Evolutionary conservation across 2,797 vertebrate species (phyloP).

Genomic region (Orestias chungarensis): DNA sequence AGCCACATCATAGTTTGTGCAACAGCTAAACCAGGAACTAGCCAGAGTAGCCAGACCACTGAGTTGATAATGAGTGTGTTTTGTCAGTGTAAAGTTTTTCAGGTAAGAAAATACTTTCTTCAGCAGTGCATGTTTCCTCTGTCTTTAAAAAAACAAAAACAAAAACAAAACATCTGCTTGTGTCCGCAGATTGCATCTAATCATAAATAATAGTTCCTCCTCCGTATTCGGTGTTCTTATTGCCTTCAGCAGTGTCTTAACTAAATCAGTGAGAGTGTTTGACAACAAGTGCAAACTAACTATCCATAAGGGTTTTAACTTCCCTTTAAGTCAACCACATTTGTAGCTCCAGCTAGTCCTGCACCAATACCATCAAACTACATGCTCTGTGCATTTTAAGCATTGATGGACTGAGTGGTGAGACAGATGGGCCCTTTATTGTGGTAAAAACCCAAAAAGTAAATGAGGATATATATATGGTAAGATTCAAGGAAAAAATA

Average conservation of each 20-base stretch:
- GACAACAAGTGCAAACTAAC: too few relatives aligned
- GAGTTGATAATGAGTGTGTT: too few relatives aligned
- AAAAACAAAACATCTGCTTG: neutral
- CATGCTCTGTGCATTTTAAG: neutral
- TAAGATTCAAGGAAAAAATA: neutral
- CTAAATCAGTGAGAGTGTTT: neutral
- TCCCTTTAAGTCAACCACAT: neutral
- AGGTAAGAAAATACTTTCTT: neutral
- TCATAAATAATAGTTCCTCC: neutral
- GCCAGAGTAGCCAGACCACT: too few relatives aligned
- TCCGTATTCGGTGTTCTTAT: neutral
- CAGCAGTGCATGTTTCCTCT: neutral
- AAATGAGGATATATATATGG: too few relatives aligned
- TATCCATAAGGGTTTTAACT: too few relatives aligned
- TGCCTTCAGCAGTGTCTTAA: neutral
- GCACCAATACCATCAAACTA: neutral
- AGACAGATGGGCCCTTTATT: neutral
- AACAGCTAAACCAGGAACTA: neutral
- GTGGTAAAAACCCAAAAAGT: too few relatives aligned
- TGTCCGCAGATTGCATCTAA: neutral
- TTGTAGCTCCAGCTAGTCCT: neutral
- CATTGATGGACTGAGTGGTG: neutral
- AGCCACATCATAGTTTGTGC: neutral
- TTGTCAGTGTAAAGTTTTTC: too few relatives aligned
- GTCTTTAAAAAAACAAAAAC: too few relatives aligned